A percentile compares a stretch with the other conserved stretches of the same genome.
phyloP scores from a whole-genome alignment of 2,888 invertebrate species.

The Uropetala carovei region DNA sequence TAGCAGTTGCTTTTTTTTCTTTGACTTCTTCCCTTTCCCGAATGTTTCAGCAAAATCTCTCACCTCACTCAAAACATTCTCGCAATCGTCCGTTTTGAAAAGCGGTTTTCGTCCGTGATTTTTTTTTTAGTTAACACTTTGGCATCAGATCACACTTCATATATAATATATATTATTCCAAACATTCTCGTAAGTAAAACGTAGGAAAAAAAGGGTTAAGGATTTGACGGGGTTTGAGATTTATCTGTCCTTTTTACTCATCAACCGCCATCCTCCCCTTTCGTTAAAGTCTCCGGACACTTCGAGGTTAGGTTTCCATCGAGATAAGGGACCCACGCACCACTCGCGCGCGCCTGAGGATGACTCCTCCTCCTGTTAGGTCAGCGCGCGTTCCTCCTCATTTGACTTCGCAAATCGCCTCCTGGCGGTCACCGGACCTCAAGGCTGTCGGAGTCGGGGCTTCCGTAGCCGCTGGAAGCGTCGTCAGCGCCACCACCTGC shows the following conservation, averaged over 20 bases:
- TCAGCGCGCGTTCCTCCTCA: constrained; percentile 60
- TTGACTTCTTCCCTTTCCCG: background rate
- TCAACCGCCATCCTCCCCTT: background rate
- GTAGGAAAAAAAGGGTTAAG: constrained; percentile 8
- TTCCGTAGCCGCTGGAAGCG: constrained; percentile 88
- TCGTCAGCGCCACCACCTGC: constrained; percentile 77
- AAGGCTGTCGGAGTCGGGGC: constrained; percentile 84
- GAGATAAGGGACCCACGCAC: background rate
- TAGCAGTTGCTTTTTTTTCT: background rate
- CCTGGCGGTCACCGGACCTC: constrained; percentile 71
- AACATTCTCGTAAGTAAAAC: constrained; percentile 25
- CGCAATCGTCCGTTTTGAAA: background rate
- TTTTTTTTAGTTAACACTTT: constrained; percentile 44
- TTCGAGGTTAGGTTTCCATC: background rate
- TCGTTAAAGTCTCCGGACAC: background rate
- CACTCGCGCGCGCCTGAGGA: background rate
- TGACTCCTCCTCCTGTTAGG: background rate
- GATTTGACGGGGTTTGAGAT: background rate
- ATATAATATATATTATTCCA: background rate
- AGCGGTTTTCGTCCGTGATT: constrained; percentile 9
- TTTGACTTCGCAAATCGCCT: constrained; percentile 37
- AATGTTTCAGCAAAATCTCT: background rate
- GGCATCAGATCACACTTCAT: constrained; percentile 46
- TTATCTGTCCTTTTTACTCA: background rate
- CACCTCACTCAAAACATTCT: background rate